A percentile compares a stretch with the other conserved stretches of the same genome.
phyloP scores from a whole-genome alignment of 2,888 invertebrate species.

The Galerucella pusilla region DNA sequence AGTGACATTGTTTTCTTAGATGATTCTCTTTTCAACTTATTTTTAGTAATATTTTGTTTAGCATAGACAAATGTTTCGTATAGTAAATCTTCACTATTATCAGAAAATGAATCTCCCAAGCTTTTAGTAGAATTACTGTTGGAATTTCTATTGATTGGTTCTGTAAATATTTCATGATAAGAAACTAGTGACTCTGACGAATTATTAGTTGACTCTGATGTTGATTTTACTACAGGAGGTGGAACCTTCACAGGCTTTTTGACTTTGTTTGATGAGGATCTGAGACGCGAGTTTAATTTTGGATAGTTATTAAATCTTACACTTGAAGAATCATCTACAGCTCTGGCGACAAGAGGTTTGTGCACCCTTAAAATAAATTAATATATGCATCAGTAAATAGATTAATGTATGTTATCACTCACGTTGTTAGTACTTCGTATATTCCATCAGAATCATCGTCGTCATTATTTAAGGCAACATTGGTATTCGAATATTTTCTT shows the following conservation, averaged over 20 bases:
- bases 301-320: slow-evolving; percentile 1
- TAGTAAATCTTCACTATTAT: slow-evolving; percentile 12
- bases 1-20: not conserved
- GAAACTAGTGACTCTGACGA: slow-evolving; percentile 18
- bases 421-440: slow-evolving; percentile 32
- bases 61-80: slow-evolving; percentile 22
- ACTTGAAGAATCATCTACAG: not conserved
- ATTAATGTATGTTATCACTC: not conserved
- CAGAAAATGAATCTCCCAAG: slow-evolving; percentile 27
- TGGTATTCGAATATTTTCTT: not conserved
- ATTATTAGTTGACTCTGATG: slow-evolving; percentile 5
- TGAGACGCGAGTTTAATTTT: slow-evolving; percentile 18
- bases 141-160: not conserved
- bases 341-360: not conserved
- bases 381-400: not conserved
- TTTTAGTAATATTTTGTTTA: not conserved
- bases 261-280: slow-evolving; percentile 8
- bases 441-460: slow-evolving; percentile 20
- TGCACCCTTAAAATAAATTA: not conserved
- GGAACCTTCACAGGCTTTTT: slow-evolving; percentile 28
- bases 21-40: not conserved
- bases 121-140: slow-evolving; percentile 23
- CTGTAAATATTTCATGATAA: slow-evolving; percentile 19
- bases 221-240: slow-evolving; percentile 31
- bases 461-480: not conserved